These are phyloP conservation scores for Smittia sp. DNA, from an alignment of 2,888 invertebrate species.

Conservation along the genomic window DNA sequence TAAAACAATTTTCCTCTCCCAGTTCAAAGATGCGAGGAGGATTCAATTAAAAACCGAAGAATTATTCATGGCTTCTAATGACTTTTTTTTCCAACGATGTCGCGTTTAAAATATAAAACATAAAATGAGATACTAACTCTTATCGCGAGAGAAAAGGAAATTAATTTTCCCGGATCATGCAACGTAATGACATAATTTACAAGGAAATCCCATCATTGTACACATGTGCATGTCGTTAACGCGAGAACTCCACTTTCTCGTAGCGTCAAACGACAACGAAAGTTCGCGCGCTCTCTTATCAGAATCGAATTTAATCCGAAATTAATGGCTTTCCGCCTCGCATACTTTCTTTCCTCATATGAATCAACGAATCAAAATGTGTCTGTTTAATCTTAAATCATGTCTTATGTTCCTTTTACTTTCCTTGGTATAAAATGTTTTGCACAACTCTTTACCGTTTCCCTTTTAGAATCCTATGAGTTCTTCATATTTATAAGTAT, in stretches of 20 bases:
- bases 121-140: not conserved
- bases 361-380: not conserved
- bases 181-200: slow-evolving; percentile 36
- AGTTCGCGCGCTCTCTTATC: not conserved
- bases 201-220: slow-evolving; percentile 26
- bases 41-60: too few species aligned
- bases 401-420: not conserved
- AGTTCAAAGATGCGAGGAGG: not conserved
- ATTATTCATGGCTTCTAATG: too few species aligned
- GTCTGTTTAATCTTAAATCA: slow-evolving; percentile 1
- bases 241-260: not conserved
- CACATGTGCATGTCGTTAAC: slow-evolving; percentile 18
- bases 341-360: not conserved
- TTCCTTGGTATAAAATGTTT: slow-evolving; percentile 16
- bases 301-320: slow-evolving; percentile 23
- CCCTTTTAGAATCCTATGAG: slow-evolving; percentile 11
- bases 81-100: too few species aligned
- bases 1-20: not conserved
- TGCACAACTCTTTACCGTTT: slow-evolving; percentile 1
- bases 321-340: slow-evolving; percentile 9
- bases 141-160: slow-evolving; percentile 10
- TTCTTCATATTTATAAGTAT: slow-evolving; percentile 29
- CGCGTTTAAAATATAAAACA: not conserved
- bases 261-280: not conserved
- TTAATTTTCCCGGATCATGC: not conserved